Conservation (phyloP, 2,888 invertebrate species). For the Tridacna crocea region DNA sequence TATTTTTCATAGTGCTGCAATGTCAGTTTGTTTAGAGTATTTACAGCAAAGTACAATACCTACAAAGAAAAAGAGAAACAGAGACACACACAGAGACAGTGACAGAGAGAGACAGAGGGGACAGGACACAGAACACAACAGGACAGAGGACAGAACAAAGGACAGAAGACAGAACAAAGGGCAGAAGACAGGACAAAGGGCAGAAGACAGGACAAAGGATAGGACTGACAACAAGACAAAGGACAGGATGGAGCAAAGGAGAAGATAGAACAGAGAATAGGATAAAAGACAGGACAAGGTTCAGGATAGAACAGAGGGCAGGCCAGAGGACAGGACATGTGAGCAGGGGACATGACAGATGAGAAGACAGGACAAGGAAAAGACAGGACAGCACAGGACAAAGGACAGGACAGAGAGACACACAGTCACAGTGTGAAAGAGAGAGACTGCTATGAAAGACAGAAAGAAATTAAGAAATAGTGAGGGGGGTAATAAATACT, state of each 20-base stretch:
- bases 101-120: neutral
- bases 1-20: too few relatives aligned
- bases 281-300: neutral
- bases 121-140: too few relatives aligned
- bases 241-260: neutral
- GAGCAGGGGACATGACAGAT: neutral
- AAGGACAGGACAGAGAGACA: neutral
- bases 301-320: neutral
- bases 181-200: neutral
- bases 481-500: neutral
- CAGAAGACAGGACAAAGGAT: neutral
- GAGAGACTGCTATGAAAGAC: neutral
- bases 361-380: neutral
- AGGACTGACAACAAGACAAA: neutral
- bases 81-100: neutral
- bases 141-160: neutral
- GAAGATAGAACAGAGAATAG: too few relatives aligned
- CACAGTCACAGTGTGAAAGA: neutral
- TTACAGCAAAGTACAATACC: too few relatives aligned
- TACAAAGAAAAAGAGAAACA: neutral
- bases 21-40: too few relatives aligned
- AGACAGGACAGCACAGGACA: too few relatives aligned
- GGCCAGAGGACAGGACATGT: too few relatives aligned
- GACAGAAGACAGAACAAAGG: neutral
- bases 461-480: neutral